These are phyloP conservation scores for Diacarnus erythraeanus DNA, from an alignment of 37 sponge, comb jelly and placozoan genomes.

Conservation along the genomic window DNA sequence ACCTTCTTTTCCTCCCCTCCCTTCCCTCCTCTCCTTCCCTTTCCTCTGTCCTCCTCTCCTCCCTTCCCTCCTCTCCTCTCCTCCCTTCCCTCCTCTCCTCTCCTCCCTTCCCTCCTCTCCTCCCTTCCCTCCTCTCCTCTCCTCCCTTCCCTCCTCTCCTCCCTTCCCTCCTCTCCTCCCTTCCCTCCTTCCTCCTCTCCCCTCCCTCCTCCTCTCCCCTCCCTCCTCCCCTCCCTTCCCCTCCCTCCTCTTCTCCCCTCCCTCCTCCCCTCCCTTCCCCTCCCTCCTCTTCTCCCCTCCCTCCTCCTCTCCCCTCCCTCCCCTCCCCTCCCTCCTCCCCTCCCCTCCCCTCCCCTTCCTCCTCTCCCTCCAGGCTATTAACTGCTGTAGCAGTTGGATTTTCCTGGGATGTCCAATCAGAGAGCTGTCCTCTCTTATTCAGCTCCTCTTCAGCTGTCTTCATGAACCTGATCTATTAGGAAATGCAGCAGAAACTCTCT, in stretches of 20 bases:
- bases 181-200: neutral
- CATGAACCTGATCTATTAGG: slow-evolving; percentile 38
- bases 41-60: neutral
- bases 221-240: neutral
- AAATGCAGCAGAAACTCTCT: slow-evolving; percentile 36
- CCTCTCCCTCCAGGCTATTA: slow-evolving; percentile 48
- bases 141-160: neutral
- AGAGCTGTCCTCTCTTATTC: slow-evolving; percentile 22
- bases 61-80: slow-evolving; percentile 12
- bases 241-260: slow-evolving; percentile 13
- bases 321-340: slow-evolving; percentile 7
- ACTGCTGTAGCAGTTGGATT: slow-evolving; percentile 70
- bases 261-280: neutral
- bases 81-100: neutral
- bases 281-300: no score
- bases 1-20: neutral
- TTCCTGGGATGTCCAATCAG: slow-evolving; percentile 56
- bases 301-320: neutral
- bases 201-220: slow-evolving; percentile 4
- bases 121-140: neutral
- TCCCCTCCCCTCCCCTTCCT: slow-evolving; percentile 3
- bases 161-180: slow-evolving; percentile 1
- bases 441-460: slow-evolving; percentile 45
- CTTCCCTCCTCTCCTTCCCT: neutral
- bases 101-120: neutral